A percentile compares a stretch with the other conserved stretches of the same genome.
These are phyloP conservation scores for Psephotus haematonotus DNA, from an alignment of 2,113 vertebrate genomes.

Conservation along the genomic window DNA sequence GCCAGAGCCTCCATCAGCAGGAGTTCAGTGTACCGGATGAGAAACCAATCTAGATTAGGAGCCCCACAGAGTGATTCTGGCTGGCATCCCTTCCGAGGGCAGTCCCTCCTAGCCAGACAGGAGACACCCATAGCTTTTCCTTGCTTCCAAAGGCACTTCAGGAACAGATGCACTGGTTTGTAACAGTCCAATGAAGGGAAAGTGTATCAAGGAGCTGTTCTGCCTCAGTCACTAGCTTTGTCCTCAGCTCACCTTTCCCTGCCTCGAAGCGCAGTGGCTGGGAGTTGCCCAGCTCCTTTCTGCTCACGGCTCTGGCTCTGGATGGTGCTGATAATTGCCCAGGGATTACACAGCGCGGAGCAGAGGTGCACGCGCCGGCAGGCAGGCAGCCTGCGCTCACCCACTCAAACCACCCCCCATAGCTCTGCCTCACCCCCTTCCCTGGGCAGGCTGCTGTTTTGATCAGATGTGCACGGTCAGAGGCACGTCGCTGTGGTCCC, in stretches of 20 bases:
- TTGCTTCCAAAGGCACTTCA: neutral
- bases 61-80: rapidly evolving
- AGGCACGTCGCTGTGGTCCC: rapidly evolving
- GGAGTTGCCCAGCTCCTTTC: neutral
- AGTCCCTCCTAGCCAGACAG: neutral
- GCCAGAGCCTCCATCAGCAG: neutral
- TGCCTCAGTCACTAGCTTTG: neutral
- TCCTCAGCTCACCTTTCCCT: conserved; percentile 21
- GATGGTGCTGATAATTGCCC: neutral
- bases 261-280: neutral
- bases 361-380: neutral
- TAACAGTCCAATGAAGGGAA: neutral
- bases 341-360: neutral
- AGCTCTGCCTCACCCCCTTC: neutral
- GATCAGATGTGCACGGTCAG: rapidly evolving
- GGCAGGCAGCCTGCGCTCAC: neutral
- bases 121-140: neutral
- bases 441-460: neutral
- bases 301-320: neutral
- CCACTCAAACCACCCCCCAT: neutral
- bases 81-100: neutral
- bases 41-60: neutral
- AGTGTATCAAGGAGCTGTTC: neutral
- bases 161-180: rapidly evolving
- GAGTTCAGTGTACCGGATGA: neutral